Conservation (phyloP, 2,888 invertebrate species). For the Lasioglossum leucozonium region DNA sequence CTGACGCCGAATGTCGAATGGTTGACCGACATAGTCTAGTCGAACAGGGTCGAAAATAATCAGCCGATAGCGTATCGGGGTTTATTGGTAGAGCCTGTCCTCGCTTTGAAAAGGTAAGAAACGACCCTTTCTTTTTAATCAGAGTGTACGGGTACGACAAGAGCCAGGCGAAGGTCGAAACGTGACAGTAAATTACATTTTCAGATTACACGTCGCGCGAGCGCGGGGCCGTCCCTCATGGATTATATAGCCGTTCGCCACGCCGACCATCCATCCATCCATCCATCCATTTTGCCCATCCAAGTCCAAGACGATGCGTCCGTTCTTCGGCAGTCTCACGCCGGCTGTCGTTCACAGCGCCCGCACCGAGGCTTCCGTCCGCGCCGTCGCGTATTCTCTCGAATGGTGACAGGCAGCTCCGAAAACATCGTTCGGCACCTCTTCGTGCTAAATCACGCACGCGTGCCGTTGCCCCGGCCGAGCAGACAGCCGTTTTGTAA, state of each 20-base stretch:
- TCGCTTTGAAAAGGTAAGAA: background rate
- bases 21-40: background rate
- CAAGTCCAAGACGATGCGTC: constrained; percentile 67
- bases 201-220: constrained; percentile 2
- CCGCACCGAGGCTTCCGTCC: constrained; percentile 37
- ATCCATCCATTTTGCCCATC: constrained; percentile 64
- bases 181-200: constrained; percentile 20
- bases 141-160: background rate
- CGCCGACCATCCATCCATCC: constrained; percentile 59
- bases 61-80: background rate
- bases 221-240: background rate
- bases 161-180: constrained; percentile 4
- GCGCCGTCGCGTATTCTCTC: background rate
- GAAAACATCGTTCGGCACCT: background rate
- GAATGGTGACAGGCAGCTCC: background rate
- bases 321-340: constrained; percentile 48
- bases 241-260: constrained; percentile 13
- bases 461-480: background rate
- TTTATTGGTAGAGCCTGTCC: background rate
- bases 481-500: background rate
- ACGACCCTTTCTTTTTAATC: constrained; percentile 2
- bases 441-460: background rate
- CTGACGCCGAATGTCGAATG: constrained; percentile 33
- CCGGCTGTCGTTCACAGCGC: constrained; percentile 68
- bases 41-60: constrained; percentile 4